A percentile compares a stretch with the other conserved stretches of the same genome.
These are phyloP conservation scores for Colossoma macropomum DNA, from an alignment of 2,113 vertebrate species.

Conservation along the genomic window DNA sequence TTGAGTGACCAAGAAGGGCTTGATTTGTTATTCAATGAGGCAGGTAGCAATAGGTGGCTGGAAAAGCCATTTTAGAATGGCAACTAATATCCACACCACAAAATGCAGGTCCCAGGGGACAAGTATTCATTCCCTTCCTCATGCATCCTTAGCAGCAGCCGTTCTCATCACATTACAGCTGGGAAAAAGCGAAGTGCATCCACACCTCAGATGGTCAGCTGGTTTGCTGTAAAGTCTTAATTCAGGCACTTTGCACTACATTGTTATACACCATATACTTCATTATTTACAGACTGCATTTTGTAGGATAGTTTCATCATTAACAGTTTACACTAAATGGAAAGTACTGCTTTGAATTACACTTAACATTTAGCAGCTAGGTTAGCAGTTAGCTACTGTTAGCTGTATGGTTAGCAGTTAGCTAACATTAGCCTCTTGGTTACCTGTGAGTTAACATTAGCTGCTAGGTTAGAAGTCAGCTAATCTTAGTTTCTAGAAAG, in stretches of 20 bases:
- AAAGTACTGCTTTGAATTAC: too few relatives aligned
- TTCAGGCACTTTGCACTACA: background rate
- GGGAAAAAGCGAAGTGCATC: background rate
- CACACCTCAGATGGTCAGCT: slow-evolving; percentile 4
- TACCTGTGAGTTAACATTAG: too few relatives aligned
- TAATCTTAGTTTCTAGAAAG: too few relatives aligned
- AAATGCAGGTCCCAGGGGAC: slow-evolving; percentile 14
- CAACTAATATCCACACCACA: slow-evolving; percentile 5
- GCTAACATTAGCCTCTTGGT: too few relatives aligned
- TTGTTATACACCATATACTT: background rate
- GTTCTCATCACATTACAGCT: slow-evolving; percentile 1
- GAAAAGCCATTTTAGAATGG: slow-evolving; percentile 14
- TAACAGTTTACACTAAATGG: too few relatives aligned
- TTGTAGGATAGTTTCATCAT: too few relatives aligned
- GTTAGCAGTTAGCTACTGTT: too few relatives aligned
- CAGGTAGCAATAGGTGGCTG: background rate
- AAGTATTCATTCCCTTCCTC: slow-evolving; percentile 19
- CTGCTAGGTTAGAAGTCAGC: too few relatives aligned
- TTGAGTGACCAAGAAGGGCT: slow-evolving; percentile 6
- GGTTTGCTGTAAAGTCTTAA: background rate
- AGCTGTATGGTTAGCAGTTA: too few relatives aligned
- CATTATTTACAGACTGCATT: background rate
- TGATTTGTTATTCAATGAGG: slow-evolving; percentile 36
- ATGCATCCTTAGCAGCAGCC: background rate
- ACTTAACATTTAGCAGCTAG: too few relatives aligned